Evolutionary conservation across 53 echinoderm and acorn worm genomes (phyloP), one percentile per base, ranked within the genome.

Genomic region (Pentamera pediparva): DNA sequence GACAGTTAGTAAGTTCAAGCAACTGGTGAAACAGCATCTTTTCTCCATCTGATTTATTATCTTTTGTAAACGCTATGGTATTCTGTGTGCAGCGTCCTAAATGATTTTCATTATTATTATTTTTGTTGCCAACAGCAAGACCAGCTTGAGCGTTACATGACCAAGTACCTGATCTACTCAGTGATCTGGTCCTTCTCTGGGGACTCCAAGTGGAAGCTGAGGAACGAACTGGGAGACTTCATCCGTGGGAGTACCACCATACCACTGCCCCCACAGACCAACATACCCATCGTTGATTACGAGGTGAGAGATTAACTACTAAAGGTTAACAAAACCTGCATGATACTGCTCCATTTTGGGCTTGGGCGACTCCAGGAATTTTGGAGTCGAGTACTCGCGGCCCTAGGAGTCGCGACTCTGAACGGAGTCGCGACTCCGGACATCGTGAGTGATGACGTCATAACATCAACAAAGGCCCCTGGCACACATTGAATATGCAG

Each of bases 101-200:
- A 12, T 45, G 47, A n/a, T 15, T 1, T 45, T 45, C 0, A n/a
- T 32, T 56, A 29, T 75, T 15, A 24, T 61, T 61, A 22, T 61
- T 29, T 2, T 29, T 61, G 6, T 8, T 27, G 20, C 25, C 37
- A 28, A 60, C 89, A 98, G 98, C 80, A 75, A 53, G 98, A 98
- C 52, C 98, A 98, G 53, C 78, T 98, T 55, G 91, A 91, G 64
- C 86, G 86, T 53, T 98, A 98, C 80, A 80, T 91, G 39, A 79
- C 83, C 40, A 82, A 83, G 27, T 98, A 81, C 76, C 37, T 91
- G 85, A 81, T 98, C 83, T 92, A 91, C 79, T 82, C 98, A 28
- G 57, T 98, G 10, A 79, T 98, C 40, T 98, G 98, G 98, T 92
- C 98, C 12, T 98, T 98, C 81, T 85, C 83, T 35, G 98, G 98